These are phyloP conservation scores for Andrena cerasifolii DNA, from an alignment of 1,140 invertebrate species.

Conservation along the genomic window DNA sequence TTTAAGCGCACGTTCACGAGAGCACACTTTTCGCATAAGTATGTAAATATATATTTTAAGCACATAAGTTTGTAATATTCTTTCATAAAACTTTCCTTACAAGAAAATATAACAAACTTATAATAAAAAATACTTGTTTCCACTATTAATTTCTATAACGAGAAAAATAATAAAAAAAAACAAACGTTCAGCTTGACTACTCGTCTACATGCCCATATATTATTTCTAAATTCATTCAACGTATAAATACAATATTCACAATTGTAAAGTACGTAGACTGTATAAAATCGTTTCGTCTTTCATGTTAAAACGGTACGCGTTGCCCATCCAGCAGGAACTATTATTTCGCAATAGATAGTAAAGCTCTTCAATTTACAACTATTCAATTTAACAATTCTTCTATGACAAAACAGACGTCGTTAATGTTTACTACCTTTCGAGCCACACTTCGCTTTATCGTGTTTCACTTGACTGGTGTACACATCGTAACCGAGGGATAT, in stretches of 20 bases:
- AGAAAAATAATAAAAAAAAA: not conserved
- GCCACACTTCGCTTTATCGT: conserved; percentile 76
- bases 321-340: not conserved
- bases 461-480: conserved; percentile 96
- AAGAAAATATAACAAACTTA: not conserved
- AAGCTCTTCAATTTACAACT: not conserved
- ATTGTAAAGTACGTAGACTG: no score
- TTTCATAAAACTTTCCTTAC: conserved; percentile 28
- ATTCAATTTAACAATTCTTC: not conserved
- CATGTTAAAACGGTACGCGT: not conserved
- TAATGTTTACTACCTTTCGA: not conserved
- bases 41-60: conserved; percentile 32
- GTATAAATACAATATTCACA: conserved; percentile 8
- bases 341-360: not conserved
- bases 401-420: not conserved
- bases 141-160: conserved; percentile 17
- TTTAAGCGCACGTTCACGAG: conserved; percentile 79
- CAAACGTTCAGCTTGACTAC: conserved; percentile 8
- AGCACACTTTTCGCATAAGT: conserved; percentile 8
- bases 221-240: not conserved
- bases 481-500: conserved; percentile 95
- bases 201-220: conserved; percentile 6
- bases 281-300: not conserved
- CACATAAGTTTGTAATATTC: conserved; percentile 25
- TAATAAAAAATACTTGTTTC: not conserved